These are phyloP conservation scores for Notolepis coatsorum DNA, from an alignment of 2,797 vertebrate genomes.

Conservation along the genomic window DNA sequence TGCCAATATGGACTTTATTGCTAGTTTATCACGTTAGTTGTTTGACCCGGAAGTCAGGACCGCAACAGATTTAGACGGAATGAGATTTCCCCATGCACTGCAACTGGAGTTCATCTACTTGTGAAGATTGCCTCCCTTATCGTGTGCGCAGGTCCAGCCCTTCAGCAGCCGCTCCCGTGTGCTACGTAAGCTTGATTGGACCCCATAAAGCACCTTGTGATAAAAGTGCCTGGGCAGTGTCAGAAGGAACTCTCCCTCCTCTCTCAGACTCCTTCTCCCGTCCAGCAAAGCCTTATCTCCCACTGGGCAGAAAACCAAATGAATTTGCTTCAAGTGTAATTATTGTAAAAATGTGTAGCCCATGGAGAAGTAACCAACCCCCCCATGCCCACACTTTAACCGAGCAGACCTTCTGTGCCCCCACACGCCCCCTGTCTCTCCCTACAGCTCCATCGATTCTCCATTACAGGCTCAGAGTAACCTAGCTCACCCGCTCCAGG, in stretches of 20 bases:
- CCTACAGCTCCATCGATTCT: slow-evolving; percentile 60
- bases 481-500: slow-evolving; percentile 49
- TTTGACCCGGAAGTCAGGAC: too few species aligned
- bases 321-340: slow-evolving; percentile 77
- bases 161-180: background rate
- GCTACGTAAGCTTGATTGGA: slow-evolving; percentile 35
- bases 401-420: slow-evolving; percentile 60
- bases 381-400: slow-evolving; percentile 32
- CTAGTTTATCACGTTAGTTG: too few species aligned
- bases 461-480: slow-evolving; percentile 55
- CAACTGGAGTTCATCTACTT: too few species aligned
- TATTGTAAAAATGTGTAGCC: slow-evolving; percentile 67
- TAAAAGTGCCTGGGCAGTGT: slow-evolving; percentile 47
- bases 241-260: slow-evolving; percentile 44
- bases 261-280: slow-evolving; percentile 12
- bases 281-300: slow-evolving; percentile 66
- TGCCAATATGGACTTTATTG: too few species aligned
- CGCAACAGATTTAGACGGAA: too few species aligned
- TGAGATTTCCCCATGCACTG: too few species aligned
- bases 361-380: slow-evolving; percentile 38
- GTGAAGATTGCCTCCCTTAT: background rate
- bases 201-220: slow-evolving; percentile 49
- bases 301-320: slow-evolving; percentile 68
- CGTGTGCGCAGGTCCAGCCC: slow-evolving; percentile 7
- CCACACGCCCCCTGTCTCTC: too few species aligned